Conservation (phyloP, 92 coral and sea anemone genomes). For the Porites lobata region DNA sequence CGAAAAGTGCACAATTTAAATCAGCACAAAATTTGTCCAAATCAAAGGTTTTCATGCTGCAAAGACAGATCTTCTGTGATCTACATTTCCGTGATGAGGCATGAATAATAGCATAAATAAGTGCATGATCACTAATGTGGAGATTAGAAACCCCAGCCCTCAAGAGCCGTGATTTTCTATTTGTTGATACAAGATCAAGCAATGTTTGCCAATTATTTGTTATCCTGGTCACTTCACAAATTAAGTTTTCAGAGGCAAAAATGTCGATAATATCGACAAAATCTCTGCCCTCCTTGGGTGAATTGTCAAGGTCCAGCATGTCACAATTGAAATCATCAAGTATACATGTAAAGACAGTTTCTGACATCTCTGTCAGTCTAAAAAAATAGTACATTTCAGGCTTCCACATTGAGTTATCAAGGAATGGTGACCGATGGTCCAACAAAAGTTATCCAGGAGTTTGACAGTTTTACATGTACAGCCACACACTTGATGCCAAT, state of each 20-base stretch:
- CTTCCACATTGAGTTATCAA: not conserved
- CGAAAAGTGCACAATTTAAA: conserved; percentile 32
- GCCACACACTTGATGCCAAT: not conserved
- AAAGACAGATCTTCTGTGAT: conserved; percentile 37
- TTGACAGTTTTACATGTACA: not conserved
- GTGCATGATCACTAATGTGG: conserved; percentile 42
- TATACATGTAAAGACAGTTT: not conserved
- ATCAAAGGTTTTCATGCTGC: conserved; percentile 41
- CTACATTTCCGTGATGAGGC: conserved; percentile 25
- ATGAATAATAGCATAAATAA: conserved; percentile 35
- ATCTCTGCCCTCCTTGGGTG: conserved; percentile 14
- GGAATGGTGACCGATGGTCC: conserved; percentile 3
- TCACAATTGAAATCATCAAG: not conserved
- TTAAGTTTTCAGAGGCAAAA: conserved; percentile 29
- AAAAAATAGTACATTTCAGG: not conserved
- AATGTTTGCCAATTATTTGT: conserved; percentile 9
- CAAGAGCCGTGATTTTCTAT: conserved; percentile 17
- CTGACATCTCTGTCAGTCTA: not conserved
- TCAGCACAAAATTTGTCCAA: conserved; percentile 33
- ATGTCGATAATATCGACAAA: not conserved
- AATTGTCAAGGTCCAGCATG: not conserved
- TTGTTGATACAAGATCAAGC: conserved; percentile 29
- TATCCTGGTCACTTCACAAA: conserved; percentile 13
- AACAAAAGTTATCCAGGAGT: conserved; percentile 19
- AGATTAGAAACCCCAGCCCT: conserved; percentile 33